Evolutionary conservation across 2,888 invertebrate genomes (phyloP), one percentile per base, ranked within the genome.

Genomic region (Zaprionus obscuricornis): DNA sequence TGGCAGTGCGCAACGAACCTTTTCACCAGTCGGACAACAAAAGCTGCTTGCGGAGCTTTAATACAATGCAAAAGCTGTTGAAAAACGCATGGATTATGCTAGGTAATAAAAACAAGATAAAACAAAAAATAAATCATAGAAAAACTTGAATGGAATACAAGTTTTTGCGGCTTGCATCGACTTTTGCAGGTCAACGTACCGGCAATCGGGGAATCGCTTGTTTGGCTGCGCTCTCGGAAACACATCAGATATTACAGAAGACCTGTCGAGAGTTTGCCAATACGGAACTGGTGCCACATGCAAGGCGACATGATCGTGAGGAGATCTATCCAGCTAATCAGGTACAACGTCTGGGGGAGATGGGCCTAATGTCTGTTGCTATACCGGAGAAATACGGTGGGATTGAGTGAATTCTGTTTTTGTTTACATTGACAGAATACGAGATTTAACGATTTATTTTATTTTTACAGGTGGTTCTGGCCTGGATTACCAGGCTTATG

Each of bases 201-300:
- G 42, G 24, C 34, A 33, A 45, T 31, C 64, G 94, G 88, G 91
- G 92, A 52, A 94, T 95, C 74, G 94, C 94, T 34, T 93, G 93
- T 0, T 88, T 95, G 3, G 91, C 94, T 3, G 91, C 94, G 0
- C 90, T 98, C 13, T 92, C 97, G 0, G 98, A 98, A 74, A 96
- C 96, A 0, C 96, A 98, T 89, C 95, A 95, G 88, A 96, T 98
- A 94, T 91, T 98, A 0, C 93, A 95, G 70, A 95, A 97, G 89
- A 97, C 96, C 3, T 96, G 96, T 87, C 91, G 97, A 66, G 97
- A 97, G 87, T 98, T 98, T 89, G 96, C 96, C 1, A 96, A 98
- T 79, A 94, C 93, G 14, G 97, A 98, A 90, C 89, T 98, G 10
- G 95, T 94, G 76, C 97, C 98, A 0, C 92, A 95, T 66, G 97